Percentiles rank a stretch among this genome's conserved stretches.
Conservation (phyloP, 1,140 invertebrate species). For the Physella acuta region DNA sequence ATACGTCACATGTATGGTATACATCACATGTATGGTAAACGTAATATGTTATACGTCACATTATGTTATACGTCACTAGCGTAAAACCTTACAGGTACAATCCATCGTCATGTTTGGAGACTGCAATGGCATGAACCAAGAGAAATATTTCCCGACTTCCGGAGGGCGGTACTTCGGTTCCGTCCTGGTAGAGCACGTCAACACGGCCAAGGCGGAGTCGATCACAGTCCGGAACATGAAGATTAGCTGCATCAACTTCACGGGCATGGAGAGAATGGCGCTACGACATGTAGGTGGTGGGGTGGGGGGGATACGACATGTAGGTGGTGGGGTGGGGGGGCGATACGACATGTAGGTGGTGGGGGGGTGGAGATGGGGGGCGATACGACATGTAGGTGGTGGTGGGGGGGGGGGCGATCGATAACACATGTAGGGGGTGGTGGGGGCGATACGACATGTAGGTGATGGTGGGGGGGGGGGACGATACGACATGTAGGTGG, state of each 20-base stretch:
- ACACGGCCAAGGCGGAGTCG: neutral
- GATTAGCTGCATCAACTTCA: neutral
- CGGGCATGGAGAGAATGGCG: slow-evolving; percentile 2
- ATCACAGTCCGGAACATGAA: slow-evolving; percentile 14
- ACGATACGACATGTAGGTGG: slow-evolving; percentile 14
- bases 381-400: too few relatives aligned
- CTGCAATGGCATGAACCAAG: neutral
- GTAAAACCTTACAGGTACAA: slow-evolving; percentile 17
- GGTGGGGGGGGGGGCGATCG: too few relatives aligned
- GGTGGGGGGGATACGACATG: slow-evolving; percentile 12
- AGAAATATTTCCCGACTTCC: neutral
- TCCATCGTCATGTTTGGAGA: slow-evolving; percentile 17
- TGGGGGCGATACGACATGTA: too few relatives aligned
- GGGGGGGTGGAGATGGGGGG: too few relatives aligned
- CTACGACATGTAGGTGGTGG: slow-evolving; percentile 16
- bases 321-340: slow-evolving; percentile 12
- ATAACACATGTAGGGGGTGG: too few relatives aligned
- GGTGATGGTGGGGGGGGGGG: neutral
- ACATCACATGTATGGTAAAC: too few relatives aligned
- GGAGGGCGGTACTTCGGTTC: neutral
- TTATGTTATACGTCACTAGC: too few relatives aligned
- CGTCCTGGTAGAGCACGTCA: slow-evolving; percentile 3
- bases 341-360: slow-evolving; percentile 14
- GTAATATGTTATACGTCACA: too few relatives aligned
- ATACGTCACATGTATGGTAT: too few relatives aligned